Evolutionary conservation across 1,140 invertebrate species (phyloP).

Genomic region (Apocrypta bakeri): DNA sequence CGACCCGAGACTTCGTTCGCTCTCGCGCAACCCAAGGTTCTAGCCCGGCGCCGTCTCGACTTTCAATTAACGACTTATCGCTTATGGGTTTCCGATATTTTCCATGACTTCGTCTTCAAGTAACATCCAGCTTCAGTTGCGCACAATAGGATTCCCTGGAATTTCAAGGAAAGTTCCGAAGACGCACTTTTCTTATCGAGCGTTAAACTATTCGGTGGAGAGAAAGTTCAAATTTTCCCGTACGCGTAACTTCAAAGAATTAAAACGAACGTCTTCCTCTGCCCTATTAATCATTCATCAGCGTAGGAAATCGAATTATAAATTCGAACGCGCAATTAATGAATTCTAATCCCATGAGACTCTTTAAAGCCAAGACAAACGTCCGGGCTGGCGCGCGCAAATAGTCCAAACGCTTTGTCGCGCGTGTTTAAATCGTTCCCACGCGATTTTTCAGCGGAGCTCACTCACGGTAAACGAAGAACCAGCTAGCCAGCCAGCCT

Average conservation of each 20-base stretch:
- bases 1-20: too few species aligned
- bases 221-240: too few species aligned
- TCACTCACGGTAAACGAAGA: not conserved
- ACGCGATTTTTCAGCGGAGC: slow-evolving; percentile 15
- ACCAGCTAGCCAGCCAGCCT: too few species aligned
- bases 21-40: slow-evolving; percentile 56
- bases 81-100: slow-evolving; percentile 73
- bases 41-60: slow-evolving; percentile 65
- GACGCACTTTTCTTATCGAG: slow-evolving; percentile 11
- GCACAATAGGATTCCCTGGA: not conserved
- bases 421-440: slow-evolving; percentile 30
- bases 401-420: not conserved
- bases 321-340: not conserved
- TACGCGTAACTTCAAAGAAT: too few species aligned
- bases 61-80: slow-evolving; percentile 73
- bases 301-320: too few species aligned
- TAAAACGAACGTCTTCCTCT: too few species aligned
- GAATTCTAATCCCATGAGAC: not conserved
- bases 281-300: too few species aligned
- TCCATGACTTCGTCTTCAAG: slow-evolving; percentile 38
- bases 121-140: not conserved
- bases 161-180: slow-evolving; percentile 16
- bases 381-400: not conserved
- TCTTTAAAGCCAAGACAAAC: slow-evolving; percentile 23
- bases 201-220: not conserved